Conservation (phyloP, 2,888 invertebrate genomes). For the Zonitis immaculata region DNA sequence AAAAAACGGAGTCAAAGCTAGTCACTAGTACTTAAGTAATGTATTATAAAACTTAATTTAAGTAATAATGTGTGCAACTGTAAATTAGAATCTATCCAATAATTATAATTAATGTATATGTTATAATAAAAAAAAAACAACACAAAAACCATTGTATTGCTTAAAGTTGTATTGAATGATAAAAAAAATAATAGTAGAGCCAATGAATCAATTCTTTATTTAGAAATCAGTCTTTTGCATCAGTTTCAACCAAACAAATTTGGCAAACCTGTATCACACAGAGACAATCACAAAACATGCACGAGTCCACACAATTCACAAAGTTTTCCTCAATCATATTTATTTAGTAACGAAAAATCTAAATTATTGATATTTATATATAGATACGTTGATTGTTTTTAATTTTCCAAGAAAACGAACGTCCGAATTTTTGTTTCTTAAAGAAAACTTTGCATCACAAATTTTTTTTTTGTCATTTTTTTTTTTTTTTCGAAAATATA, state of each 20-base stretch:
- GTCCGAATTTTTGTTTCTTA: background rate
- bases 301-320: slow-evolving; percentile 37
- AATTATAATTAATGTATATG: slow-evolving; percentile 11
- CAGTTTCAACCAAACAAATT: slow-evolving; percentile 37
- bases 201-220: slow-evolving; percentile 30
- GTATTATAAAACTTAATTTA: slow-evolving; percentile 14
- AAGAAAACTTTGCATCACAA: slow-evolving; percentile 21
- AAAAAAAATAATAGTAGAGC: background rate
- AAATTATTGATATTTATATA: no score
- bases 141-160: no score
- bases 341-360: no score
- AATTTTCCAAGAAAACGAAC: background rate
- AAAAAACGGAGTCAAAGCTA: slow-evolving; percentile 18
- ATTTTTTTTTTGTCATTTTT: slow-evolving; percentile 13
- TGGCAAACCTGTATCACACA: slow-evolving; percentile 45
- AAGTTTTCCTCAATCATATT: slow-evolving; percentile 23
- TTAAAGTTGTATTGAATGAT: background rate
- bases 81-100: slow-evolving; percentile 14
- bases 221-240: slow-evolving; percentile 48
- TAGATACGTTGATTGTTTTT: background rate
- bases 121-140: slow-evolving; percentile 10
- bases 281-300: slow-evolving; percentile 45
- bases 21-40: slow-evolving; percentile 22
- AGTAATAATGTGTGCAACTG: slow-evolving; percentile 12
- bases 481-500: slow-evolving; percentile 5